These are phyloP conservation scores for Lucilia sericata DNA, from an alignment of 1,140 invertebrate species.

Conservation along the genomic window DNA sequence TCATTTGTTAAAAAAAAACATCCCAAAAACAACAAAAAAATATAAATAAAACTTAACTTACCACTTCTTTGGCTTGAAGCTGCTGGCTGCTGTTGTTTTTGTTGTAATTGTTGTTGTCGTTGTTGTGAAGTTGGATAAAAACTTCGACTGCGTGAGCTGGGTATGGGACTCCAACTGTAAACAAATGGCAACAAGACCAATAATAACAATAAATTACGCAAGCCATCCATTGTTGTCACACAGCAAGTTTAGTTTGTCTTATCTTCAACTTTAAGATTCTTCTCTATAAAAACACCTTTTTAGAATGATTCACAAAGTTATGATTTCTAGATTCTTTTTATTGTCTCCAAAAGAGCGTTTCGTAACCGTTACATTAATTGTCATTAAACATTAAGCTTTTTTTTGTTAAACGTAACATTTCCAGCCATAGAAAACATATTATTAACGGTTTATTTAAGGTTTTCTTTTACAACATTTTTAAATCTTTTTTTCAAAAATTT, in stretches of 20 bases:
- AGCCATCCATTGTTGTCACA: slow-evolving; percentile 44
- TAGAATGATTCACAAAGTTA: too few relatives aligned
- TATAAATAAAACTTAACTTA: slow-evolving; percentile 49
- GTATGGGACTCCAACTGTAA: slow-evolving; percentile 46
- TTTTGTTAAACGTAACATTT: background rate
- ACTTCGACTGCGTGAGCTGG: background rate
- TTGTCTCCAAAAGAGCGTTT: background rate
- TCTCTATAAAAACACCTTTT: background rate
- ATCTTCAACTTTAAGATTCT: background rate
- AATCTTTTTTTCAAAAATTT: too few relatives aligned
- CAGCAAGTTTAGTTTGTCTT: too few relatives aligned
- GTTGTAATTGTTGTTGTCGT: background rate
- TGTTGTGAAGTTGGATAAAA: slow-evolving; percentile 30
- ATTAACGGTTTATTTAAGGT: background rate
- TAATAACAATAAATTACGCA: slow-evolving; percentile 45
- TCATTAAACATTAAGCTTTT: background rate
- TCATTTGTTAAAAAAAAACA: background rate
- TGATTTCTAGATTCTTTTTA: too few relatives aligned
- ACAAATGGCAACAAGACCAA: slow-evolving; percentile 37
- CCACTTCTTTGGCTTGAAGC: slow-evolving; percentile 54
- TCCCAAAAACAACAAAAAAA: background rate
- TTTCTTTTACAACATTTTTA: background rate
- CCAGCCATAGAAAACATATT: too few relatives aligned
- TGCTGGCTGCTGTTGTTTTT: too few relatives aligned
- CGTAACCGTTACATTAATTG: slow-evolving; percentile 6